phyloP scores from a whole-genome alignment of 2,797 vertebrate species.

The Urocyon cinereoargenteus region DNA sequence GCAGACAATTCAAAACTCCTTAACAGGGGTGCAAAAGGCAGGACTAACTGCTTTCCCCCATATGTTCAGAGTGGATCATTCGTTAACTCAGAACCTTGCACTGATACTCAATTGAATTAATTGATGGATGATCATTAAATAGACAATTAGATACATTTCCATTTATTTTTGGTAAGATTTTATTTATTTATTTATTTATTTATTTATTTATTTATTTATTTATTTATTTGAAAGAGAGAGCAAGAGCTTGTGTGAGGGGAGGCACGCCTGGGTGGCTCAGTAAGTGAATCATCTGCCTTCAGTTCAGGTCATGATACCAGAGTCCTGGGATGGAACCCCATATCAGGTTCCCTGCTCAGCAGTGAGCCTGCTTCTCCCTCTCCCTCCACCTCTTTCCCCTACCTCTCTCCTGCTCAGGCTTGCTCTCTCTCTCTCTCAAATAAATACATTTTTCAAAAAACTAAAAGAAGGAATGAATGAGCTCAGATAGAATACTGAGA shows the following conservation, averaged over 20 bases:
- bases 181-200: not conserved
- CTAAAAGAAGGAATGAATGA: too few relatives aligned
- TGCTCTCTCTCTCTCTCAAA: not conserved
- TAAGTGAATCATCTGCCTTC: not conserved
- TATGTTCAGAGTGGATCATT: not conserved
- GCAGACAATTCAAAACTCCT: not conserved
- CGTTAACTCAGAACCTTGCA: not conserved
- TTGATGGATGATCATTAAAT: not conserved
- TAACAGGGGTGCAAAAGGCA: not conserved
- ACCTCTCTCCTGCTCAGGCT: not conserved
- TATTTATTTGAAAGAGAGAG: not conserved
- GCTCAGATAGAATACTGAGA: not conserved
- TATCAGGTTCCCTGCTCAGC: not conserved
- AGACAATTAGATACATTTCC: not conserved
- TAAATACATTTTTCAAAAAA: not conserved
- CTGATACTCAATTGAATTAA: too few relatives aligned
- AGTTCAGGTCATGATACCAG: not conserved
- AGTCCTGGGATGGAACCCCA: not conserved
- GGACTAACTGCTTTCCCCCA: not conserved
- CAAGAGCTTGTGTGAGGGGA: not conserved
- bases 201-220: not conserved
- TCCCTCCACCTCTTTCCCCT: not conserved
- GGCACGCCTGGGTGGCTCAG: not conserved
- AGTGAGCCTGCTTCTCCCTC: not conserved
- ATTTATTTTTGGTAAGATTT: not conserved